These are phyloP conservation scores for Microchrysa polita DNA, from an alignment of 2,888 invertebrate species.

Conservation along the genomic window DNA sequence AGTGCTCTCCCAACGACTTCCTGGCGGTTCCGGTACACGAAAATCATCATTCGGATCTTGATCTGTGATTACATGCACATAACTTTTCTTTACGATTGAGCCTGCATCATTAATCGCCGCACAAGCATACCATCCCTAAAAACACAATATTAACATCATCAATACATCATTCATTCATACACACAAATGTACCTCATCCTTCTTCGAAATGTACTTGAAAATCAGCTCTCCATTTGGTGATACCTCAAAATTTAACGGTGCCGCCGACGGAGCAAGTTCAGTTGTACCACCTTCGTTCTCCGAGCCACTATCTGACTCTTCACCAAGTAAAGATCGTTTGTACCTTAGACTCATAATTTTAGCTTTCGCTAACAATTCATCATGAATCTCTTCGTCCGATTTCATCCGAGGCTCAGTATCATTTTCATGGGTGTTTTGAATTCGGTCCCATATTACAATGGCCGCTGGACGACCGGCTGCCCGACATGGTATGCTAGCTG, in stretches of 20 bases:
- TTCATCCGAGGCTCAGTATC: slow-evolving; percentile 53
- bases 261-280: slow-evolving; percentile 48
- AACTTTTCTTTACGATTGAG: slow-evolving; percentile 54
- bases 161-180: not conserved
- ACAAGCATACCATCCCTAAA: slow-evolving; percentile 56
- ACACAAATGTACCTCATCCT: slow-evolving; percentile 52
- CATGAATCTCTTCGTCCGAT: slow-evolving; percentile 63
- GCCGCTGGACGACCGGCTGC: slow-evolving; percentile 54
- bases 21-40: slow-evolving; percentile 53
- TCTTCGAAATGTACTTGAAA: slow-evolving; percentile 53
- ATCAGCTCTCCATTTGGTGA: slow-evolving; percentile 54
- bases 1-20: slow-evolving; percentile 53
- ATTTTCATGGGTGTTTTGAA: slow-evolving; percentile 13
- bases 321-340: slow-evolving; percentile 47
- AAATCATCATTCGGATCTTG: slow-evolving; percentile 50
- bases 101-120: slow-evolving; percentile 56
- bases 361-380: slow-evolving; percentile 53
- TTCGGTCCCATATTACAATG: slow-evolving; percentile 53
- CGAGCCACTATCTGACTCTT: slow-evolving; percentile 23
- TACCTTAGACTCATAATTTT: slow-evolving; percentile 56
- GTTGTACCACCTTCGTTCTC: slow-evolving; percentile 23
- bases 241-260: slow-evolving; percentile 52
- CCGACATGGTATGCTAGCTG: slow-evolving; percentile 54
- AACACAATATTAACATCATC: not conserved
- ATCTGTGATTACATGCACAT: slow-evolving; percentile 52